Evolutionary conservation across 2,888 invertebrate genomes (phyloP), one percentile per base, ranked within the genome.

Genomic region (Nowickia ferox): DNA sequence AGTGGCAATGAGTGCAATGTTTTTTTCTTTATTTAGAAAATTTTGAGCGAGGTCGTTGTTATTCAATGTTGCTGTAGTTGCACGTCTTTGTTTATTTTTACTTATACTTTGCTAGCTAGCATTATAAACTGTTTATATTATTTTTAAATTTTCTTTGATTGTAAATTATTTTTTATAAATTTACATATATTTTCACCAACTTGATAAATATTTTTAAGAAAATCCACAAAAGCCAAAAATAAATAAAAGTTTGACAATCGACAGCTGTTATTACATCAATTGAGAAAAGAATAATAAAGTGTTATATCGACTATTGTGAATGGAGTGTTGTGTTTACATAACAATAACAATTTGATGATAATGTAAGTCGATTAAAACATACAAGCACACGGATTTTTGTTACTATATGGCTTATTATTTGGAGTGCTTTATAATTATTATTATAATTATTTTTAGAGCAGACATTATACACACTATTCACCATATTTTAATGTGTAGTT

Each of bases 11-110:
- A 15, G 40, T 57, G 42, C 48, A 66, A 65, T 19, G 44, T 17
- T 63, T 42, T 65, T 74, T 75, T 86, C 71, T 71, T 86, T 78
- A 78, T 82, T 82, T 86, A 79, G 71, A 82, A 77, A 48, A 61
- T 59, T 19, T 66, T 9, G 30, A 76, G 65, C 71, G 85, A 84
- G 71, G 82, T 71, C 75, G 78, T 78, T 71, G 38, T 57, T 57
- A 46, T 72, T 71, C 66, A n/a, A 68, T 38, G 61, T 53, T 80
- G 42, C 11, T 80, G 53, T 3, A 74, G 40, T 10, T 61, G 30
- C 57, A 15, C 55, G n/a, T 30, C 63, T 38, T 40, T 63, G 9
- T 22, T 55, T 9, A 55, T 1, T n/a, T 38, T 65, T 30, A n/a
- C 1, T 66, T 38, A 17, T 17, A 38, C 30, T 30, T n/a, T 66